Evolutionary conservation across 2,113 vertebrate species (phyloP).

Genomic region (Tragelaphus buxtoni): DNA sequence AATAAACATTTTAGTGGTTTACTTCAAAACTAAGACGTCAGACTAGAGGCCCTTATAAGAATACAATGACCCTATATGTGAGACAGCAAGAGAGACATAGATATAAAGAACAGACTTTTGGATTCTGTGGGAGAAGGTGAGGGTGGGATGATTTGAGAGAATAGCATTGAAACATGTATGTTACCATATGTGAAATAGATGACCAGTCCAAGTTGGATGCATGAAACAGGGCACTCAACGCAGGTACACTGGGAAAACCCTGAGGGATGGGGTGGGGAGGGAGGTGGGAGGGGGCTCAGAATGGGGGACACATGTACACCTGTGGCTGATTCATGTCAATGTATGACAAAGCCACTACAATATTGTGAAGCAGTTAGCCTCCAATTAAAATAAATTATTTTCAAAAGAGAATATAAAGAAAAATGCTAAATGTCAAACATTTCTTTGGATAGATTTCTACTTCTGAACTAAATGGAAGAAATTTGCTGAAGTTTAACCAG

Average conservation of each 20-base stretch:
- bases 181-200: not conserved
- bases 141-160: not conserved
- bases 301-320: not conserved
- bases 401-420: not conserved
- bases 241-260: rapidly evolving
- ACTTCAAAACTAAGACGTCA: not conserved
- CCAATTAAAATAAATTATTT: not conserved
- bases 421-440: not conserved
- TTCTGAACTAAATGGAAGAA: not conserved
- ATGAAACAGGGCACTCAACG: not conserved
- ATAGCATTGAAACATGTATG: not conserved
- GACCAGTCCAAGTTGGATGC: not conserved
- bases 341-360: not conserved
- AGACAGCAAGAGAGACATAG: not conserved
- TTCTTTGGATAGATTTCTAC: not conserved
- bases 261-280: not conserved
- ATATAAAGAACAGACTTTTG: not conserved
- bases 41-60: not conserved
- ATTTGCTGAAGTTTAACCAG: not conserved
- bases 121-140: not conserved
- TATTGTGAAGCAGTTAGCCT: not conserved
- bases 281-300: not conserved
- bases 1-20: not conserved
- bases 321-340: not conserved
- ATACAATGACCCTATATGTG: rapidly evolving